Percentiles rank a stretch among this genome's conserved stretches.
Conservation (phyloP, 1,140 invertebrate species). For the Polypedilum pembai region DNA sequence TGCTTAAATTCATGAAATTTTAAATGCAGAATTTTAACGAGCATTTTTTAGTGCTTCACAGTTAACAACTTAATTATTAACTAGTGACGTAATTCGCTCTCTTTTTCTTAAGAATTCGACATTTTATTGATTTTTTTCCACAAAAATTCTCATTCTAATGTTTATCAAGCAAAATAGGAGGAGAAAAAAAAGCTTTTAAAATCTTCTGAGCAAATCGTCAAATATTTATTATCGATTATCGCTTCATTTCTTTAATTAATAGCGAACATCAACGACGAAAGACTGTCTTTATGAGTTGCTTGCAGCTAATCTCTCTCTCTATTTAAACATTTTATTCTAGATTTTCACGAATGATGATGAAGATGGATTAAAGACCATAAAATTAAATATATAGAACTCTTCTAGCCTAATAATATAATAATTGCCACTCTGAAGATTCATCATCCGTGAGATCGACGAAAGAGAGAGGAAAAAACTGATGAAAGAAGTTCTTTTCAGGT, state of each 20-base stretch:
- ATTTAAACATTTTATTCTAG: too few species aligned
- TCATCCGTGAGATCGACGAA: too few species aligned
- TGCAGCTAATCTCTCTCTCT: too few species aligned
- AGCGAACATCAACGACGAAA: neutral
- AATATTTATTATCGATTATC: constrained; percentile 10
- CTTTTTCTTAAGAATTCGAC: neutral
- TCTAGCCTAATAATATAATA: too few species aligned
- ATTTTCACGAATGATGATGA: too few species aligned
- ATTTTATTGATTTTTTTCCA: constrained; percentile 1
- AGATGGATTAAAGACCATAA: too few species aligned
- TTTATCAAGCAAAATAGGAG: too few species aligned
- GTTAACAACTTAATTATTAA: constrained; percentile 1
- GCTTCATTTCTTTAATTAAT: constrained; percentile 19
- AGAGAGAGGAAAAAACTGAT: too few species aligned
- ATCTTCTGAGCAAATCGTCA: neutral
- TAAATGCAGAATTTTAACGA: neutral
- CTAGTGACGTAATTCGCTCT: neutral
- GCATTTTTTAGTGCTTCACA: neutral
- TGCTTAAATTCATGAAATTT: neutral
- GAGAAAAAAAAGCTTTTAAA: neutral
- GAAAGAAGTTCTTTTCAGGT: too few species aligned
- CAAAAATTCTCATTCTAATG: neutral
- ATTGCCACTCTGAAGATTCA: too few species aligned
- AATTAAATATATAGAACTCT: too few species aligned
- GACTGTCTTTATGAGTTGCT: neutral